phyloP scores from a whole-genome alignment of 2,113 vertebrate species.

The Elanoides forficatus region DNA sequence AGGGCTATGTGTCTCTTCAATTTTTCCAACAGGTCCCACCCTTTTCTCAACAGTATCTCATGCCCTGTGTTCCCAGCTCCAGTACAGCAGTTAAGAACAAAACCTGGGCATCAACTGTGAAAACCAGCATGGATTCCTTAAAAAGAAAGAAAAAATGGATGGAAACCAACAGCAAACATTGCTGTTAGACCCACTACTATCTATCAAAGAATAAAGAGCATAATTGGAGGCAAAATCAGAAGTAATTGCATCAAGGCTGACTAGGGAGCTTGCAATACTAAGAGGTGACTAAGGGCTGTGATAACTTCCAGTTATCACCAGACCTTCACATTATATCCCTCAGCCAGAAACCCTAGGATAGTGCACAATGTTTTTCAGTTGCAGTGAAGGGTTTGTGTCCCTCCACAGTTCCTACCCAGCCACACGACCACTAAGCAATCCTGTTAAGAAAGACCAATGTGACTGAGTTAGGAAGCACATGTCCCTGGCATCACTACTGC shows the following conservation, averaged over 20 bases:
- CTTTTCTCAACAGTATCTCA: not conserved
- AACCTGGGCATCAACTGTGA: rapidly evolving
- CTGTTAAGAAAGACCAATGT: not conserved
- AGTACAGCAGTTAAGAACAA: not conserved
- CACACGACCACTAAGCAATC: not conserved
- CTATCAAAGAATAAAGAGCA: not conserved
- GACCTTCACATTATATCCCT: too few relatives aligned
- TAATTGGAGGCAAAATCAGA: not conserved
- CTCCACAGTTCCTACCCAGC: not conserved
- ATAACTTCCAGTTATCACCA: not conserved
- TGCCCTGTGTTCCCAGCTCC: not conserved
- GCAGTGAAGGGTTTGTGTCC: not conserved
- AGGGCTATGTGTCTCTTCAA: not conserved
- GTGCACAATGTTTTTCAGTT: rapidly evolving
- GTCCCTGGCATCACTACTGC: rapidly evolving
- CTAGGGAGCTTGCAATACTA: not conserved
- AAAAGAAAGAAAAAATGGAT: not conserved
- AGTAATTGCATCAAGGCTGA: not conserved
- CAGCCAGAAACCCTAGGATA: not conserved
- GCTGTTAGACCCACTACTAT: not conserved
- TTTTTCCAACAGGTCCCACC: not conserved
- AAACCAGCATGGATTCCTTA: not conserved
- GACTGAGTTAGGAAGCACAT: not conserved
- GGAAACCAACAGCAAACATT: not conserved
- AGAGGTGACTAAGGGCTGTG: not conserved